Evolutionary conservation across 2,888 invertebrate genomes (phyloP).

Genomic region (Cephus runcator): DNA sequence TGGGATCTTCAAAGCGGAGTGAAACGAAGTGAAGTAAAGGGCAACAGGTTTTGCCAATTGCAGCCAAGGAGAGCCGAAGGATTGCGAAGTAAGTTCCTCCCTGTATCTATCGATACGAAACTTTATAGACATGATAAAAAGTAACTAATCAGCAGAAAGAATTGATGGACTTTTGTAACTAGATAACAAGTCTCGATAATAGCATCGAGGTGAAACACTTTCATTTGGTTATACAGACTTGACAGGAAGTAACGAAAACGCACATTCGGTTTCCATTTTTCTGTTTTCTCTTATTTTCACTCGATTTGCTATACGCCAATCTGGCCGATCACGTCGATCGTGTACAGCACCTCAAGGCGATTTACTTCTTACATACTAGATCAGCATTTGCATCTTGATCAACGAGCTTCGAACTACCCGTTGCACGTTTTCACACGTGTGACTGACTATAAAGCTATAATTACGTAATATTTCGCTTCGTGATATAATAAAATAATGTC

Average conservation of each 20-base stretch:
- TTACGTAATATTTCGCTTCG: neutral
- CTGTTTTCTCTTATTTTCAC: neutral
- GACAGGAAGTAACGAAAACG: neutral
- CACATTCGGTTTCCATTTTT: neutral
- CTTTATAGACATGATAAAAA: neutral
- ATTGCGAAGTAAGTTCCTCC: conserved; percentile 11
- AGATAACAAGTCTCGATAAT: neutral
- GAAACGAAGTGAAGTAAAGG: conserved; percentile 38
- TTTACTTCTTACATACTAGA: neutral
- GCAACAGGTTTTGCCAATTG: conserved; percentile 42
- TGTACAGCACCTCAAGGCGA: neutral
- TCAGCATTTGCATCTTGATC: neutral
- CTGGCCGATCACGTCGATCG: neutral
- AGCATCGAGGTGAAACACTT: neutral
- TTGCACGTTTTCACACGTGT: neutral
- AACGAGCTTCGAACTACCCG: neutral
- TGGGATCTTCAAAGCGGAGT: conserved; percentile 1
- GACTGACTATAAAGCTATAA: neutral
- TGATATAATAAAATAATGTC: neutral
- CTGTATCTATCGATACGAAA: neutral
- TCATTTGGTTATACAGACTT: neutral
- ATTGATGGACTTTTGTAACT: neutral
- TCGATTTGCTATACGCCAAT: neutral
- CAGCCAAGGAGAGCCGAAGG: conserved; percentile 31
- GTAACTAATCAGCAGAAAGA: neutral